Percentiles rank a stretch among this genome's conserved stretches.
These are phyloP conservation scores for Meandrusa payeni DNA, from an alignment of 2,888 invertebrate genomes.

Conservation along the genomic window DNA sequence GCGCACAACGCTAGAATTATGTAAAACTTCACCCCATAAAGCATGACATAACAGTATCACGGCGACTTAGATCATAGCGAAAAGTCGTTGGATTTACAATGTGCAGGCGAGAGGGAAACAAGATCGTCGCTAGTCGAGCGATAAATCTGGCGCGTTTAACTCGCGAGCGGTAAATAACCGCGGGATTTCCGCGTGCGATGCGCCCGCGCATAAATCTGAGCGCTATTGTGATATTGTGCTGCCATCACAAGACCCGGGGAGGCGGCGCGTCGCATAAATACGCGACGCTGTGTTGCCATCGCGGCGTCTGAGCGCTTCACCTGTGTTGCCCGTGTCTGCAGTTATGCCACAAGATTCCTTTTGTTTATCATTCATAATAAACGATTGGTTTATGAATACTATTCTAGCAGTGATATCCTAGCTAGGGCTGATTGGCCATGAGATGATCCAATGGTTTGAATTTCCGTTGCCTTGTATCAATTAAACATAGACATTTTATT, in stretches of 20 bases:
- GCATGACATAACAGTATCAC: constrained; percentile 54
- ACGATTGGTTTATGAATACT: too few relatives aligned
- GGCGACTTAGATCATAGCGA: constrained; percentile 34
- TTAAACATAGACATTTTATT: too few relatives aligned
- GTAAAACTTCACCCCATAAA: constrained; percentile 41
- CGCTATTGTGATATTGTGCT: constrained; percentile 80
- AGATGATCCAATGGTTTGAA: too few relatives aligned
- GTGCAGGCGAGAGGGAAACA: constrained; percentile 61
- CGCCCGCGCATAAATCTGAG: constrained; percentile 77
- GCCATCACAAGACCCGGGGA: constrained; percentile 72
- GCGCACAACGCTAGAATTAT: constrained; percentile 41
- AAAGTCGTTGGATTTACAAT: constrained; percentile 36
- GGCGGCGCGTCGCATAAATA: constrained; percentile 71
- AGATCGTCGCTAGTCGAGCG: constrained; percentile 70
- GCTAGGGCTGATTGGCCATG: too few relatives aligned
- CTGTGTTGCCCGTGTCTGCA: constrained; percentile 1
- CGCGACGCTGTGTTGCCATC: constrained; percentile 36
- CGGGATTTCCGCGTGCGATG: constrained; percentile 80
- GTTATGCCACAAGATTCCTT: neutral
- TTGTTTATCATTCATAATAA: neutral
- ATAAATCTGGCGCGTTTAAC: constrained; percentile 80
- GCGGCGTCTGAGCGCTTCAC: constrained; percentile 14
- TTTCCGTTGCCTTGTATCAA: too few relatives aligned
- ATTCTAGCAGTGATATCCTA: too few relatives aligned
- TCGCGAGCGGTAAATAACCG: constrained; percentile 81